Base-by-base conservation (phyloP, 2,888 invertebrate genomes). In the Pollenia amentaria region DNA sequence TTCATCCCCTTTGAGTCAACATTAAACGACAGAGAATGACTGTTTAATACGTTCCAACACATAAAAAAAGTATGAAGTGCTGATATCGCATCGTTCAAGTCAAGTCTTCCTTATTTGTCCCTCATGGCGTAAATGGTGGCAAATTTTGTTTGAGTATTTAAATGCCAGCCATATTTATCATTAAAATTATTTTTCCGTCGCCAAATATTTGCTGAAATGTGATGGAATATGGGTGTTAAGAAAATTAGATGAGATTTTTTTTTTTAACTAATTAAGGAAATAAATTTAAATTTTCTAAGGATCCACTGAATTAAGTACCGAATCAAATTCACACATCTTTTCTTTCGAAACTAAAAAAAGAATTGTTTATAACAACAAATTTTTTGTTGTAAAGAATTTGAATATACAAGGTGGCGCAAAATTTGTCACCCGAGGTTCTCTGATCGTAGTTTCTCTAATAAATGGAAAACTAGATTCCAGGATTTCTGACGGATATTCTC, bases 1-100 rank as follows among this genome's bases (percentile, higher is more conserved):
- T 87, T 87, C 87, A 87, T 87, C 87, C 87, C 87, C 60, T 87
- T 44, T 60, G 3, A 40, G 4, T 53, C 40, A 42, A 38, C 48
- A 16, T 82, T 76, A 46, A 70, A 79, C 64, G 64, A 69, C 55
- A 46, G n/a, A 18, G 18, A 14, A 2, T 79, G 70, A 42, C 40
- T 76, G 79, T 65, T 79, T 78, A 78, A 78, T 78, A 75, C 70
- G 60, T 75, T 83, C 57, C 57, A 70, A 65, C 53, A 69, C 60
- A 62, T 46, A 76, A 18, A 62, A 62, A 1, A 29, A 6, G 6
- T 3, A 40, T n/a, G n/a, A 67, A 57, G 16, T 21, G 44, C 38
- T 75, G 53, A 40, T 18, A 16, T 16, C n/a, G 14, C 42, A 11
- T 55, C 29, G 29, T 75, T 40, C 21, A 53, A 72, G 55, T 62